phyloP scores from a whole-genome alignment of 2,113 vertebrate species.

The Peromyscus californicus region DNA sequence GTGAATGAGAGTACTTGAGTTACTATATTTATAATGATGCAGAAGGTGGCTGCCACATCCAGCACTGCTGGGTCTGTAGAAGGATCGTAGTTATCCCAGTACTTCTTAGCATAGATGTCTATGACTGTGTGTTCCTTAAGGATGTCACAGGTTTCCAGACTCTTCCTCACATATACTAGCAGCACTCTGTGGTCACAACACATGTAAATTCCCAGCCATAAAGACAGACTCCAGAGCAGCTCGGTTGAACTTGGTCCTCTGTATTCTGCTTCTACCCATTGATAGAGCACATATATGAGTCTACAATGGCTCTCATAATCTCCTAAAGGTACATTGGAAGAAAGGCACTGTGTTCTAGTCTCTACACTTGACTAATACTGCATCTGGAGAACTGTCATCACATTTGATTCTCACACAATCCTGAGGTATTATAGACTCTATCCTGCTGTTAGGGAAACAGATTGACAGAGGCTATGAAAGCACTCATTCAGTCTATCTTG shows the following conservation, averaged over 20 bases:
- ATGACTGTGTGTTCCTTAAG: not conserved
- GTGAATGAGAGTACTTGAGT: not conserved
- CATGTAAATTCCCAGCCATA: not conserved
- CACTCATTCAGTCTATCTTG: not conserved
- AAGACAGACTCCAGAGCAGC: not conserved
- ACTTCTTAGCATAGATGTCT: not conserved
- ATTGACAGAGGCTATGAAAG: not conserved
- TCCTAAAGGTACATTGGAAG: not conserved
- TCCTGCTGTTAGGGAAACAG: slow-evolving; percentile 12
- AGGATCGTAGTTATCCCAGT: not conserved
- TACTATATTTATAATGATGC: not conserved
- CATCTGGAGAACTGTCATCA: not conserved
- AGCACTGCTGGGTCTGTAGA: not conserved
- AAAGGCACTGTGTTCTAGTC: not conserved
- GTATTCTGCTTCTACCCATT: not conserved
- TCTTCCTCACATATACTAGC: not conserved
- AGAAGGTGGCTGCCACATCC: not conserved
- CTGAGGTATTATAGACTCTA: not conserved
- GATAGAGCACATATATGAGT: not conserved
- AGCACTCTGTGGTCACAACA: not conserved
- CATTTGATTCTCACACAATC: not conserved
- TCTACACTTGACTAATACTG: not conserved
- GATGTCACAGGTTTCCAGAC: not conserved
- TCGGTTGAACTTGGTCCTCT: not conserved
- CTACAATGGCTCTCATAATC: not conserved